Evolutionary conservation across 2,113 vertebrate species (phyloP).

Genomic region (Pseudorectes ferrugineus): DNA sequence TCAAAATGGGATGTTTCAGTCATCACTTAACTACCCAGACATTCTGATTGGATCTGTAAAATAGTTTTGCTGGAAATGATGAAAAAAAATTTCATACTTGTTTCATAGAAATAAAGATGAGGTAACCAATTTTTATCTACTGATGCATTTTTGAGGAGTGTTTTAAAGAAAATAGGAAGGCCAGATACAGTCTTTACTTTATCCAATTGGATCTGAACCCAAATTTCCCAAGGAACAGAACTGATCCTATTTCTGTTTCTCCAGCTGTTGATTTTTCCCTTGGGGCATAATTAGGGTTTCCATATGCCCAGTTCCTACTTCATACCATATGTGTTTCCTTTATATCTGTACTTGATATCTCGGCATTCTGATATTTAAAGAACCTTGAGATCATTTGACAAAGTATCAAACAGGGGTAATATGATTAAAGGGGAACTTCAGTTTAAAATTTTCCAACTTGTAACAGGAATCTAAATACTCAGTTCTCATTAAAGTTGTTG

Average conservation of each 20-base stretch:
- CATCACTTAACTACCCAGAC: neutral
- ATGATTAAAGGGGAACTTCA: neutral
- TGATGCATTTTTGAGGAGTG: neutral
- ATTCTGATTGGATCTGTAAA: neutral
- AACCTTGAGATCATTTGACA: neutral
- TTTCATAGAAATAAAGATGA: neutral
- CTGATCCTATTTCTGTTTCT: constrained; percentile 12
- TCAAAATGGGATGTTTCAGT: neutral
- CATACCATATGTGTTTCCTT: constrained; percentile 2
- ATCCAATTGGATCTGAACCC: neutral
- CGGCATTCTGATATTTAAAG: constrained; percentile 11
- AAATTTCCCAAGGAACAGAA: neutral
- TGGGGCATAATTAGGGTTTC: constrained; percentile 24
- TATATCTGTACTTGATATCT: constrained; percentile 15
- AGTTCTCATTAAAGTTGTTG: neutral
- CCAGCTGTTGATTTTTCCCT: constrained; percentile 39
- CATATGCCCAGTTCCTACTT: constrained; percentile 26
- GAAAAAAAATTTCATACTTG: neutral
- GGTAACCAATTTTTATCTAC: neutral
- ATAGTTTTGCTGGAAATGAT: neutral
- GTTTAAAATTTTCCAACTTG: neutral
- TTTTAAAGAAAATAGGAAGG: neutral
- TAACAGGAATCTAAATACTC: neutral
- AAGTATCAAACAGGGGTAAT: neutral
- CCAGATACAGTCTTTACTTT: neutral